Evolutionary conservation across 92 coral and sea anemone species (phyloP), one percentile per base, ranked within the genome.

Genomic region (Phenganax subtilis): DNA sequence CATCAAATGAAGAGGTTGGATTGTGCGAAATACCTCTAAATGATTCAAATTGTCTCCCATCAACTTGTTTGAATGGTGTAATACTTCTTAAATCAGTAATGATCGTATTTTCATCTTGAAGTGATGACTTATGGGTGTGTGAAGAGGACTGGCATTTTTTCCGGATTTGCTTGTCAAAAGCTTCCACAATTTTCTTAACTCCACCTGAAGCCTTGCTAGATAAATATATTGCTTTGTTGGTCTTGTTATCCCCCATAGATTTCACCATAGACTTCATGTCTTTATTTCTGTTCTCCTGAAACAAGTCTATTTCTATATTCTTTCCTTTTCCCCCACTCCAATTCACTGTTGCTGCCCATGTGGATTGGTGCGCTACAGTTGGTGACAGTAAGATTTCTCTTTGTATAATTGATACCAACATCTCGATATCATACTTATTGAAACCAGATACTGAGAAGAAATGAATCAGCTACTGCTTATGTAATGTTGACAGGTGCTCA

Each of bases 161-260:
- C 12, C 29, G 30, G 57, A 69, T 47, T 58, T 62, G 75, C 57
- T 69, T 51, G 28, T 83, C 89, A 83, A 72, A 87, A 65, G 84
- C 85, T 56, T 87, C 81, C 17, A 87, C 84, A 77, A 87, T 87
- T 57, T 68, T 71, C 60, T 72, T 83, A 55, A 82, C 77, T 12
- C 87, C 89, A 56, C 85, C 87, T 47, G 87, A 57, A 6, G 90
- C 82, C 55, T 80, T 84, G 28, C 82, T 87, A 54, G 67, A 59
- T 66, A 85, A 62, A 60, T 84, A 57, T 17, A 87, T 71, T 12
- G 90, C 87, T 84, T 80, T 87, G 17, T 54, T 52, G 15, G 89
- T 86, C 59, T 87, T 86, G 70, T 87, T 87, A 27, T 84, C 86
- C 25, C 89, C 89, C 84, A 87, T 84, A 30, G 87, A 53, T 75